Percentiles rank a stretch among this genome's conserved stretches.
phyloP scores from a whole-genome alignment of 2,113 vertebrate genomes.

The Corythoichthys intestinalis region DNA sequence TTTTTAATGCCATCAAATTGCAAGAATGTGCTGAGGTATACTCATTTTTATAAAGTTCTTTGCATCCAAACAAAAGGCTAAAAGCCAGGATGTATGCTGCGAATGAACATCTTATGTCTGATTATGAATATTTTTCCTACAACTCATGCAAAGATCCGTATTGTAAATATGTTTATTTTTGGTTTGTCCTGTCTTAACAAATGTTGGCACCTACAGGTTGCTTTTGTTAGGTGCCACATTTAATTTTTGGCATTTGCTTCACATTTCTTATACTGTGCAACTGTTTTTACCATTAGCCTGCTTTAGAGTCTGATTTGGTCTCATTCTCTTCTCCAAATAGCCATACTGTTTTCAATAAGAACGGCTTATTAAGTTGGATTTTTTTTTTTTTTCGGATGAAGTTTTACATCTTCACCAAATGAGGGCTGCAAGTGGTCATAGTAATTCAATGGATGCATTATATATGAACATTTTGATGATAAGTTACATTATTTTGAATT shows the following conservation, averaged over 20 bases:
- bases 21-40: too few species aligned
- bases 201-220: background rate
- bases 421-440: background rate
- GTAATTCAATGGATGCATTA: background rate
- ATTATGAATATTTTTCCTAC: constrained; percentile 1
- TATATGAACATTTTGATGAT: background rate
- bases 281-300: background rate
- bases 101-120: background rate
- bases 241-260: background rate
- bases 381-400: too few species aligned
- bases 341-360: background rate
- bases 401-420: background rate
- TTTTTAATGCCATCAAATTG: too few species aligned
- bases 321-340: background rate
- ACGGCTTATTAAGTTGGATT: too few species aligned
- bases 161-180: background rate
- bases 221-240: constrained; percentile 1
- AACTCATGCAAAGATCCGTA: constrained; percentile 2
- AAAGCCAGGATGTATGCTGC: constrained; percentile 2
- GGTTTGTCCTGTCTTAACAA: background rate
- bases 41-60: constrained; percentile 3
- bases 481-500: background rate
- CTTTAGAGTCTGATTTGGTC: background rate
- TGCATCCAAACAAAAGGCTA: constrained; percentile 18
- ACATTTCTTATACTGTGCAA: background rate